Evolutionary conservation across 2,888 invertebrate genomes (phyloP).

Genomic region (Gandaritis pyraliata): DNA sequence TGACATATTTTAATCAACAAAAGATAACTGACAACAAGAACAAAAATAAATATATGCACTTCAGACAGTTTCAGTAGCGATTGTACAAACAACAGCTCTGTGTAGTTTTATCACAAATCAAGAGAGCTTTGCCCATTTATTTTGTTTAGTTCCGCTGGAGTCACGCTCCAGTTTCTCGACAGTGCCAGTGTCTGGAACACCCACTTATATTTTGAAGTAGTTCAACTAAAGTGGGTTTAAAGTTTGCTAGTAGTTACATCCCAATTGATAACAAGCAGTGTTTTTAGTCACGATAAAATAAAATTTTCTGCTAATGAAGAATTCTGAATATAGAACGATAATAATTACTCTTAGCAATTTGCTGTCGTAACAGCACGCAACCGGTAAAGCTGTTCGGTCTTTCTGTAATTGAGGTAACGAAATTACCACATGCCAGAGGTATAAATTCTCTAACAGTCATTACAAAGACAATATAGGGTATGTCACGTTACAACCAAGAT

Average conservation of each 20-base stretch:
- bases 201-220: conserved; percentile 24
- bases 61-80: conserved; percentile 14
- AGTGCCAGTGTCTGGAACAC: conserved; percentile 16
- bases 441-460: background rate
- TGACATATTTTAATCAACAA: conserved; percentile 28
- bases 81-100: conserved; percentile 15
- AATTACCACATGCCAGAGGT: background rate
- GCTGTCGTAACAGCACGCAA: background rate
- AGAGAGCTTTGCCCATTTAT: conserved; percentile 22
- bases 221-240: conserved; percentile 32
- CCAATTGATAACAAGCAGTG: background rate
- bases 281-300: background rate
- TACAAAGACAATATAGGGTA: background rate
- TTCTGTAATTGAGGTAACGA: conserved; percentile 12
- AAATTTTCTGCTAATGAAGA: background rate
- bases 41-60: conserved; percentile 2
- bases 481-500: background rate
- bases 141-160: conserved; percentile 34
- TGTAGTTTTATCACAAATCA: conserved; percentile 28
- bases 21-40: conserved; percentile 3
- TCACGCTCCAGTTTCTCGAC: conserved; percentile 30
- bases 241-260: background rate
- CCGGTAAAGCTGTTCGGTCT: conserved; percentile 1
- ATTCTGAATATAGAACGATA: background rate
- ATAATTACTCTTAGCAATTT: background rate